Percentiles rank a stretch among this genome's conserved stretches.
Conservation (phyloP, 2,888 invertebrate genomes). For the Ichneumoninae sp. region DNA sequence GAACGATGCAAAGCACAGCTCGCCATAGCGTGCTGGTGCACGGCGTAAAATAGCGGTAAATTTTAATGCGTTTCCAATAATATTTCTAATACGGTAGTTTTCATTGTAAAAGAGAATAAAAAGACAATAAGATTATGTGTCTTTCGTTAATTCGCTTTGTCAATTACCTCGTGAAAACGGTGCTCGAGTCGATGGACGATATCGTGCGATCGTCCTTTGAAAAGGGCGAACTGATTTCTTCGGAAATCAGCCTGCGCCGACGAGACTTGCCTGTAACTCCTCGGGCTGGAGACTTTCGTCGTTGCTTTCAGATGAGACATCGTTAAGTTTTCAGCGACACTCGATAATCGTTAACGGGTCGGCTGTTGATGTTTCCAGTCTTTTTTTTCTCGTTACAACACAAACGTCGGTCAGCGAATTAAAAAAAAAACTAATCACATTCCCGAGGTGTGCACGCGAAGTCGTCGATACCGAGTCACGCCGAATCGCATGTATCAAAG, state of each 20-base stretch:
- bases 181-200: slow-evolving; percentile 77
- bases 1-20: not conserved
- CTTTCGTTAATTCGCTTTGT: not conserved
- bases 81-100: not conserved
- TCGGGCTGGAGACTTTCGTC: slow-evolving; percentile 41
- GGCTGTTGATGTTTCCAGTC: not conserved
- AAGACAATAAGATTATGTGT: not conserved
- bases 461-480: not conserved
- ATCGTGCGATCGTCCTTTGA: slow-evolving; percentile 74
- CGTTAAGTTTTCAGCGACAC: not conserved
- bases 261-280: slow-evolving; percentile 71
- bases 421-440: not conserved
- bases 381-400: not conserved
- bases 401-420: not conserved
- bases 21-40: not conserved
- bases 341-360: not conserved
- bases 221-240: slow-evolving; percentile 76
- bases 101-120: not conserved
- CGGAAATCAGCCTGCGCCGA: slow-evolving; percentile 75
- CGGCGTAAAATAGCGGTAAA: not conserved
- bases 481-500: not conserved
- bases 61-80: not conserved
- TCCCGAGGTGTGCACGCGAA: not conserved
- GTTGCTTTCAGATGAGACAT: slow-evolving; percentile 65
- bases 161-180: slow-evolving; percentile 79